phyloP scores from a whole-genome alignment of 2,797 vertebrate species.

The Moxostoma hubbsi region DNA sequence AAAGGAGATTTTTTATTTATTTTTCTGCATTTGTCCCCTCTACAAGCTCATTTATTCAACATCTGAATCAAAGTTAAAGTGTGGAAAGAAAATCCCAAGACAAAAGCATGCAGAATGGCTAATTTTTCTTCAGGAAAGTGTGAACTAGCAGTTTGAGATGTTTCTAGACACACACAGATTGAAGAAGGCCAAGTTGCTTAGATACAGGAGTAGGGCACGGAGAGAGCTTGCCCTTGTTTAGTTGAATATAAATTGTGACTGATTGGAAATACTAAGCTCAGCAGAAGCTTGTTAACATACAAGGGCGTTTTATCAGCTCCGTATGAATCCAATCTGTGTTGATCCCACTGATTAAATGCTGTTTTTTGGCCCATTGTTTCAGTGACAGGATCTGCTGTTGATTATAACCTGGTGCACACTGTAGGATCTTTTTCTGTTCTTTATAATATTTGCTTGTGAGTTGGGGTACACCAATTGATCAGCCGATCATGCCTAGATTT shows the following conservation, averaged over 20 bases:
- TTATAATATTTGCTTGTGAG: no score
- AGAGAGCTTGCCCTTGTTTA: background rate
- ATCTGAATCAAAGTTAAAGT: background rate
- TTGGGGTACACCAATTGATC: no score
- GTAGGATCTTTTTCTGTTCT: no score
- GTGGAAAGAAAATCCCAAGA: no score
- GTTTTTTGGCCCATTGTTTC: background rate
- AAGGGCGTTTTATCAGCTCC: background rate
- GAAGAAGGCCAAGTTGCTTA: constrained; percentile 1
- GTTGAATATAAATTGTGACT: background rate
- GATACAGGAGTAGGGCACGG: background rate
- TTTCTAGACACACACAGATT: background rate
- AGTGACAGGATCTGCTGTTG: background rate
- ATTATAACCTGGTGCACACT: background rate
- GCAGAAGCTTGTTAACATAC: background rate
- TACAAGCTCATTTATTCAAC: background rate
- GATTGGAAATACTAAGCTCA: background rate
- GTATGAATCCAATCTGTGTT: background rate
- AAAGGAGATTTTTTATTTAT: background rate
- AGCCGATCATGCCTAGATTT: no score
- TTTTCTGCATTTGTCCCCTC: no score
- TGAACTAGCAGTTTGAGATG: constrained; percentile 1
- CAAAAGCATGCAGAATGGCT: no score
- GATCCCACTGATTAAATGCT: background rate
- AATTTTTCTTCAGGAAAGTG: background rate